phyloP scores from a whole-genome alignment of 2,113 vertebrate species.

The Phyllopteryx taeniolatus region DNA sequence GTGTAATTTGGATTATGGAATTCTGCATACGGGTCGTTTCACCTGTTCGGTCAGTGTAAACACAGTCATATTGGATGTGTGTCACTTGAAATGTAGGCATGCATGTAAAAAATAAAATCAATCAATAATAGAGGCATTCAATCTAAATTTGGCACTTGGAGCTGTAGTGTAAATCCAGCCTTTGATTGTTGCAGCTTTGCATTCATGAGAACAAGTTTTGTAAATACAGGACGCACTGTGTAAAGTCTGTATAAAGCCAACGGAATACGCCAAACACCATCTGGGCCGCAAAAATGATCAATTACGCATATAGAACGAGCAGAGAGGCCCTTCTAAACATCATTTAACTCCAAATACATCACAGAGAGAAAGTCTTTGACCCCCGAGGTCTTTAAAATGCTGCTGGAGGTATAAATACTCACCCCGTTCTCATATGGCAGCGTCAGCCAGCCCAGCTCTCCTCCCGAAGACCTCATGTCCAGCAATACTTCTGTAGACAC shows the following conservation, averaged over 20 bases:
- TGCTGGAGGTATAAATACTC: conserved; percentile 70
- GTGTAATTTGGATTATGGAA: not conserved
- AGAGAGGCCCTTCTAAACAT: conserved; percentile 21
- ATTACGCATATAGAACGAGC: not conserved
- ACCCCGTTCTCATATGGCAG: conserved; percentile 85
- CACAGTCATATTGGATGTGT: too few relatives aligned
- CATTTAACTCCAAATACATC: not conserved
- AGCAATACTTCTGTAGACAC: conserved; percentile 82
- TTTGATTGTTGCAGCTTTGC: not conserved
- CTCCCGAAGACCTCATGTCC: conserved; percentile 86
- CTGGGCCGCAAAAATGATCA: conserved; percentile 29
- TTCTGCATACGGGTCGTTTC: not conserved
- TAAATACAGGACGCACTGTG: too few relatives aligned
- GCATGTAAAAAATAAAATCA: too few relatives aligned
- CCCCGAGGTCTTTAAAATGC: conserved; percentile 52
- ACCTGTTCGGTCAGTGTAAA: not conserved
- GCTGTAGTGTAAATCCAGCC: too few relatives aligned
- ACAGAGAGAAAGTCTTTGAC: conserved; percentile 23
- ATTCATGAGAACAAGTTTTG: not conserved
- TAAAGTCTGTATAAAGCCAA: conserved; percentile 53
- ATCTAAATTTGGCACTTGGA: too few relatives aligned
- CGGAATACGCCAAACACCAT: conserved; percentile 48
- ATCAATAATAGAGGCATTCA: too few relatives aligned
- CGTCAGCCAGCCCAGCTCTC: conserved; percentile 92
- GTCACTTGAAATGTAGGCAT: too few relatives aligned